Evolutionary conservation across 2,113 vertebrate species (phyloP).

Genomic region (Rattus rattus): DNA sequence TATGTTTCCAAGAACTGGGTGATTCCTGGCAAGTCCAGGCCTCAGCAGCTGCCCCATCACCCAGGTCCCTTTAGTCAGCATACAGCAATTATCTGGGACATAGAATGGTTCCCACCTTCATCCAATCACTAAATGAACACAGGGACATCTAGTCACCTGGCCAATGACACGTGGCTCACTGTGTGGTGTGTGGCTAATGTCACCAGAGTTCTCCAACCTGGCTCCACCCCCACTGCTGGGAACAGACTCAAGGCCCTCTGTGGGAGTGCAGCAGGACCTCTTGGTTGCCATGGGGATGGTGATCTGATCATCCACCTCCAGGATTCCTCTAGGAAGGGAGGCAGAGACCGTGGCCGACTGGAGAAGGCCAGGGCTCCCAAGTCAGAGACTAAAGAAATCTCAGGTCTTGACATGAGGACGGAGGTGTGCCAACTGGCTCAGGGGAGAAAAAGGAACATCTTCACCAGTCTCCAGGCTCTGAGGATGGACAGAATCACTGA

Average conservation of each 20-base stretch:
- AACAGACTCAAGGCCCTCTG: slow-evolving; percentile 33
- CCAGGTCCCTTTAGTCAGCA: background rate
- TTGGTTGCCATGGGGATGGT: slow-evolving; percentile 67
- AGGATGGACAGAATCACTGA: background rate
- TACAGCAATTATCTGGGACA: background rate
- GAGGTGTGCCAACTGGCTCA: no score
- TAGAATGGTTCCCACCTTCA: background rate
- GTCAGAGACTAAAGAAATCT: slow-evolving; percentile 53
- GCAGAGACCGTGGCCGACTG: background rate
- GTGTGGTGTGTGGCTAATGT: background rate
- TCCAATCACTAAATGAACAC: background rate
- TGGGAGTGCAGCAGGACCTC: slow-evolving; percentile 14
- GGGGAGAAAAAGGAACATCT: background rate
- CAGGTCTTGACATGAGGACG: background rate
- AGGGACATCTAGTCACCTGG: background rate
- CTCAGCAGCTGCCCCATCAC: background rate
- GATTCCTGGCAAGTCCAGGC: no score
- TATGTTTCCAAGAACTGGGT: no score
- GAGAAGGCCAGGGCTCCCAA: slow-evolving; percentile 25
- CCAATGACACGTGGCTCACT: background rate
- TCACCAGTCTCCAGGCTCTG: background rate
- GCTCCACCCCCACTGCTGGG: background rate
- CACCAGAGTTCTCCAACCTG: background rate
- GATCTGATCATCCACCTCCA: slow-evolving; percentile 50
- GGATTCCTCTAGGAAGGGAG: slow-evolving; percentile 17